phyloP scores from a whole-genome alignment of 2,888 invertebrate genomes.

The Hydrotaea cyrtoneurina region DNA sequence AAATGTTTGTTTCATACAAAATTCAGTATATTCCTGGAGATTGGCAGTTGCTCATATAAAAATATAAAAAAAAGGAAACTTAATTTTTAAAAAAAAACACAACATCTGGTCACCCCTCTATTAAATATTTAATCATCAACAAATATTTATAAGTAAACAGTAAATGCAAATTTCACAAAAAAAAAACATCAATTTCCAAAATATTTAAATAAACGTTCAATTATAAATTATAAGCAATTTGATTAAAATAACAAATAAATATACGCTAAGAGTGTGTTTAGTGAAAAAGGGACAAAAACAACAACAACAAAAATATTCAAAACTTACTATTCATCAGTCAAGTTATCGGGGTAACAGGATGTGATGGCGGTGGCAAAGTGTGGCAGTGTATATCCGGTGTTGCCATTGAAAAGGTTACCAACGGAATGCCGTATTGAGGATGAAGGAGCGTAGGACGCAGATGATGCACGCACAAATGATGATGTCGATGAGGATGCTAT shows the following conservation, averaged over 20 bases:
- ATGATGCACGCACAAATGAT: constrained; percentile 53
- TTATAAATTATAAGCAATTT: no score
- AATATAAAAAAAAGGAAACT: no score
- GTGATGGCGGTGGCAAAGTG: constrained; percentile 72
- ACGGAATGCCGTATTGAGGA: constrained; percentile 66
- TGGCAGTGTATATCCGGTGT: constrained; percentile 69
- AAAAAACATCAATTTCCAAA: constrained; percentile 14
- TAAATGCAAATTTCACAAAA: background rate
- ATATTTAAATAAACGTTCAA: background rate
- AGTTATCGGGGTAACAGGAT: constrained; percentile 72
- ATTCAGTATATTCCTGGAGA: no score
- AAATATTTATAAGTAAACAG: constrained; percentile 9
- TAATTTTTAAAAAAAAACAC: background rate
- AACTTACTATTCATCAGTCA: constrained; percentile 78
- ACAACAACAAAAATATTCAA: background rate
- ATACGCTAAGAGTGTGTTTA: no score
- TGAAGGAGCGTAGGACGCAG: constrained; percentile 63
- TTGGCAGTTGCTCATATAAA: no score
- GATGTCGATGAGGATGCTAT: constrained; percentile 17
- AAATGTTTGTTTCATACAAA: no score
- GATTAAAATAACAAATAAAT: background rate
- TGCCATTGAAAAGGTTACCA: constrained; percentile 69
- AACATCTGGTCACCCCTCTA: constrained; percentile 29
- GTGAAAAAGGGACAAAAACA: background rate
- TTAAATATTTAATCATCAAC: background rate